These are phyloP conservation scores for Hypanus sabinus DNA, from an alignment of 2,113 vertebrate genomes.

Conservation along the genomic window DNA sequence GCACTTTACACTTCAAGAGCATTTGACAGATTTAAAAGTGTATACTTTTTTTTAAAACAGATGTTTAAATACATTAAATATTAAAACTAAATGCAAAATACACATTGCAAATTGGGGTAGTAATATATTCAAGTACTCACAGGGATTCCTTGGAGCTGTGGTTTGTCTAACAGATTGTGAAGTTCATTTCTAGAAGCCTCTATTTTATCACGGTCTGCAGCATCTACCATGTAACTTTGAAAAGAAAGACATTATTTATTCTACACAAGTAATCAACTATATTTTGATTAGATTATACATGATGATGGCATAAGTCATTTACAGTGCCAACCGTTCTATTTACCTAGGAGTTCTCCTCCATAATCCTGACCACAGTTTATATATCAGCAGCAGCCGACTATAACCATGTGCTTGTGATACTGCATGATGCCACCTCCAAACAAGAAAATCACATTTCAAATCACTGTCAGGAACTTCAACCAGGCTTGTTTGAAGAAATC, in stretches of 20 bases:
- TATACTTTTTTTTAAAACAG: no score
- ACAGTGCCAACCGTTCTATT: background rate
- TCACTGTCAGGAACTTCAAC: no score
- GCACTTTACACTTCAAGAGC: no score
- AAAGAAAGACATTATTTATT: conserved; percentile 26
- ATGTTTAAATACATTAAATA: no score
- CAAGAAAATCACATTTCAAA: no score
- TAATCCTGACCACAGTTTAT: no score
- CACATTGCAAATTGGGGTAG: background rate
- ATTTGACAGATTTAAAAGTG: no score
- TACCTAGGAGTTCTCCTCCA: no score
- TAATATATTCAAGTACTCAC: conserved; percentile 60
- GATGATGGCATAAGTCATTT: background rate
- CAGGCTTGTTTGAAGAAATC: no score
- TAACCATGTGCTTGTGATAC: no score
- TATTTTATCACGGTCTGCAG: conserved; percentile 92
- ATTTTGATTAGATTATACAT: background rate
- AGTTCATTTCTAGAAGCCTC: conserved; percentile 96
- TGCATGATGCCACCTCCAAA: no score
- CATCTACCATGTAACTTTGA: conserved; percentile 95
- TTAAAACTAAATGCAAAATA: background rate
- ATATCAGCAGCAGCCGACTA: no score
- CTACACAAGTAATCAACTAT: background rate
- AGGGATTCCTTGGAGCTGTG: conserved; percentile 95
- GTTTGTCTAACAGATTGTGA: conserved; percentile 96